Evolutionary conservation across 1,140 invertebrate genomes (phyloP), one percentile per base, ranked within the genome.

Genomic region (Lasioglossum baleicum): DNA sequence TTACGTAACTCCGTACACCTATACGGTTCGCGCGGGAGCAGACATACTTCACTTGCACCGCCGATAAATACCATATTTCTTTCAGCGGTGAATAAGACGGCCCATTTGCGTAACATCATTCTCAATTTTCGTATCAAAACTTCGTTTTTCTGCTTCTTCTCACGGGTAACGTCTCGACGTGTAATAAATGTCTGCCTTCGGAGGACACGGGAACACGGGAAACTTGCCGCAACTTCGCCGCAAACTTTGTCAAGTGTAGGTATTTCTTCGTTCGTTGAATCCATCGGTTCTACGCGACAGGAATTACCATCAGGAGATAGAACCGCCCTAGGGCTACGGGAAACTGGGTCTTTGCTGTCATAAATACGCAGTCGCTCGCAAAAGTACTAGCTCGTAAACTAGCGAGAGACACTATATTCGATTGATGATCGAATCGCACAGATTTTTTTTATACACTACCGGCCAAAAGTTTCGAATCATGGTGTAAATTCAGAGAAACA

Each of bases 61-160:
- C 17, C 58, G 61, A 73, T 78, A 73, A 53, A 71, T 72, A 58
- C 15, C 69, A 13, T 26, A 56, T 65, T 65, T 78, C 61, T n/a
- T 64, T 48, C 61, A 5, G 35, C 44, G 35, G 6, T 65, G 76
- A 73, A 56, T 72, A 56, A 78, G 56, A 13, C 22, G 17, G 8
- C 44, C 2, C 63, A 26, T 31, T n/a, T 13, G 61, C 13, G 48
- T 11, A 20, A 64, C 40, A 65, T 73, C 60, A 35, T 56, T 78
- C 76, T 58, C 69, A 13, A 65, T 78, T 73, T 53, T 11, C 20
- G n/a, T 26, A 13, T 13, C 6, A 44, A 58, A 73, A 78, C 22
- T 78, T 78, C 56, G 3, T 4, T 15, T 0, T 20, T 17, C 13
- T 58, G 22, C n/a, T 58, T 58, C 5, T n/a, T n/a, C 6, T 56